Conservation (phyloP, 2,797 vertebrate species). For the Labeo calbasu region DNA sequence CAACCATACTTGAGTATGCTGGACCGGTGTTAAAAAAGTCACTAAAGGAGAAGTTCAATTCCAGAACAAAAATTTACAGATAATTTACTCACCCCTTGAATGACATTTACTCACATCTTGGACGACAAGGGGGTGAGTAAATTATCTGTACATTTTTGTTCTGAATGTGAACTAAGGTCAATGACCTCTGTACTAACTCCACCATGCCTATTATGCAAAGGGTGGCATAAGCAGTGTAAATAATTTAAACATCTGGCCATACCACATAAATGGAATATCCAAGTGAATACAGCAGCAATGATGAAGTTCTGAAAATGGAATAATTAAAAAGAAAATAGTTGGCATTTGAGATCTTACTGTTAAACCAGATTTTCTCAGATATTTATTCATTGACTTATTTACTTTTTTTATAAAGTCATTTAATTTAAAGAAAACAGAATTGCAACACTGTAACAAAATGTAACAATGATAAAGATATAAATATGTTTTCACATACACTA, state of each 20-base stretch:
- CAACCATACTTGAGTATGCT: background rate
- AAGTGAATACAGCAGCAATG: slow-evolving; percentile 45
- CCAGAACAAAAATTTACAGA: no score
- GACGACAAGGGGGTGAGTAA: no score
- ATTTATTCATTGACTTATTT: background rate
- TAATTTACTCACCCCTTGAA: no score
- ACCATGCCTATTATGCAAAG: slow-evolving; percentile 18
- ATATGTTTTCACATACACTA: background rate
- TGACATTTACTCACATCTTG: no score
- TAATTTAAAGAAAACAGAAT: background rate
- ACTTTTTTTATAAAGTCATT: background rate
- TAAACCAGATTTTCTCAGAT: slow-evolving; percentile 3
- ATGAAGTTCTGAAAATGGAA: slow-evolving; percentile 35
- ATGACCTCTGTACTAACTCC: background rate
- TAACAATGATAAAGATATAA: background rate
- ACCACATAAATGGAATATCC: slow-evolving; percentile 42
- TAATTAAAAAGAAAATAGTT: slow-evolving; percentile 23
- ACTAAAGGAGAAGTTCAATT: no score
- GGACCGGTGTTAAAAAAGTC: background rate
- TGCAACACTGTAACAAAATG: background rate
- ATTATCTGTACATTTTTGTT: no score
- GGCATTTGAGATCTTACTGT: slow-evolving; percentile 11
- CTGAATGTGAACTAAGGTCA: background rate
- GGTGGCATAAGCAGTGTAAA: slow-evolving; percentile 8
- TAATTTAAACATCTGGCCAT: slow-evolving; percentile 15